These are phyloP conservation scores for Cosmia trapezina DNA, from an alignment of 2,888 invertebrate species.

Conservation along the genomic window DNA sequence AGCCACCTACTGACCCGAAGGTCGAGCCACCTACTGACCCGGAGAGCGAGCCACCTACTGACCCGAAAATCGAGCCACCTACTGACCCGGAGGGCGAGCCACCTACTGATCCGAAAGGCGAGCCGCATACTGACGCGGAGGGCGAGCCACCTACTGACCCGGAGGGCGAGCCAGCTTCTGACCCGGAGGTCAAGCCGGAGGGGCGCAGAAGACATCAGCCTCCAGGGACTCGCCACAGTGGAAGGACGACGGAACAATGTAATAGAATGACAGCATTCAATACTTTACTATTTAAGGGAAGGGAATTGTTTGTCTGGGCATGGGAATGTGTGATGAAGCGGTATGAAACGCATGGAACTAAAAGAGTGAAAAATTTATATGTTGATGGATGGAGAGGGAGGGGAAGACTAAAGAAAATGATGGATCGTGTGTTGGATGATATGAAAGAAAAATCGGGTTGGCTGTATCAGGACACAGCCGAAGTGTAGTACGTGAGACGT, in stretches of 20 bases:
- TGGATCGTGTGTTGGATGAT: background rate
- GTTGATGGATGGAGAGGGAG: background rate
- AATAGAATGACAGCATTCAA: background rate
- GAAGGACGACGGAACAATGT: background rate
- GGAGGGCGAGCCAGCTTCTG: too few relatives aligned
- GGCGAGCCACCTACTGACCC: too few relatives aligned
- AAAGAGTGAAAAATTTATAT: background rate
- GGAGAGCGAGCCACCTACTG: too few relatives aligned
- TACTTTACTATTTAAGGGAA: background rate
- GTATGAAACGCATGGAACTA: too few relatives aligned
- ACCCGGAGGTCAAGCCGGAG: too few relatives aligned
- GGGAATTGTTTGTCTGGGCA: background rate
- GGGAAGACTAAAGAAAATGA: background rate
- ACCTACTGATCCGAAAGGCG: too few relatives aligned
- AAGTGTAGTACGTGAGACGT: background rate
- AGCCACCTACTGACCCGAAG: too few relatives aligned
- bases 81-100: too few relatives aligned
- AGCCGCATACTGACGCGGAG: too few relatives aligned
- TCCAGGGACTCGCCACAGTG: background rate
- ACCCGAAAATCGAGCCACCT: too few relatives aligned
- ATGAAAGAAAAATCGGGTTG: background rate
- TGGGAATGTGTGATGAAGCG: background rate
- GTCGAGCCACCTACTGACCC: too few relatives aligned
- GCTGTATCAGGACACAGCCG: background rate
- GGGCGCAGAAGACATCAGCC: background rate